Evolutionary conservation across 1,140 invertebrate species (phyloP).

Genomic region (Drosophila saltans): DNA sequence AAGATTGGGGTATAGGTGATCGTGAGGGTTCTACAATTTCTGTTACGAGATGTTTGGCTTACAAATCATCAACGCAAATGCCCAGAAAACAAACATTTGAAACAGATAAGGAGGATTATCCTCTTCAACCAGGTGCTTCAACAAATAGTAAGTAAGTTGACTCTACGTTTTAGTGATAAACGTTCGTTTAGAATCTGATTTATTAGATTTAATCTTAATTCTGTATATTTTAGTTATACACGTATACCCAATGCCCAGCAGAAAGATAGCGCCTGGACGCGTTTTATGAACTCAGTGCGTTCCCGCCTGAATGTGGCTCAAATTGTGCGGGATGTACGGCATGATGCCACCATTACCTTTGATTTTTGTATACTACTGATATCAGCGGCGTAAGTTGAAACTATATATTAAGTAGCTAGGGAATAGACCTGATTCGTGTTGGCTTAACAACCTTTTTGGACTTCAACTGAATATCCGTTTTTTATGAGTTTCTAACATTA

Average conservation of each 20-base stretch:
- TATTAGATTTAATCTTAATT: too few species aligned
- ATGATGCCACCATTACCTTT: conserved; percentile 88
- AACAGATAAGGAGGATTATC: conserved; percentile 23
- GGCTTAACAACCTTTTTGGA: too few species aligned
- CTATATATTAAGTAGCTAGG: too few species aligned
- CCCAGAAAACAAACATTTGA: conserved; percentile 9
- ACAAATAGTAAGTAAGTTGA: conserved; percentile 41
- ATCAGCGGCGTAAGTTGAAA: conserved; percentile 86
- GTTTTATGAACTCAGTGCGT: conserved; percentile 85
- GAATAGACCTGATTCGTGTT: too few species aligned
- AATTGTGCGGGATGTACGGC: conserved; percentile 87
- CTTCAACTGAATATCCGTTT: not conserved
- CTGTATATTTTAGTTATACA: conserved; percentile 27
- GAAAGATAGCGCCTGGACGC: conserved; percentile 84
- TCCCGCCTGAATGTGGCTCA: conserved; percentile 88
- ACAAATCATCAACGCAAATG: conserved; percentile 51
- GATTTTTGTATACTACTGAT: conserved; percentile 89
- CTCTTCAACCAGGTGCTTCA: conserved; percentile 4
- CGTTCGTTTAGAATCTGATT: not conserved
- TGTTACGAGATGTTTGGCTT: conserved; percentile 82
- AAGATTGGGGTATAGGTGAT: conserved; percentile 83
- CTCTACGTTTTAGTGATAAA: conserved; percentile 27
- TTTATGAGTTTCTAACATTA: not conserved
- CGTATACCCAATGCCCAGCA: conserved; percentile 44
- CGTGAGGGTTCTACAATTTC: conserved; percentile 82